Base-by-base conservation (phyloP, 2,113 vertebrate genomes). In the Pelecanoides urinatrix region DNA sequence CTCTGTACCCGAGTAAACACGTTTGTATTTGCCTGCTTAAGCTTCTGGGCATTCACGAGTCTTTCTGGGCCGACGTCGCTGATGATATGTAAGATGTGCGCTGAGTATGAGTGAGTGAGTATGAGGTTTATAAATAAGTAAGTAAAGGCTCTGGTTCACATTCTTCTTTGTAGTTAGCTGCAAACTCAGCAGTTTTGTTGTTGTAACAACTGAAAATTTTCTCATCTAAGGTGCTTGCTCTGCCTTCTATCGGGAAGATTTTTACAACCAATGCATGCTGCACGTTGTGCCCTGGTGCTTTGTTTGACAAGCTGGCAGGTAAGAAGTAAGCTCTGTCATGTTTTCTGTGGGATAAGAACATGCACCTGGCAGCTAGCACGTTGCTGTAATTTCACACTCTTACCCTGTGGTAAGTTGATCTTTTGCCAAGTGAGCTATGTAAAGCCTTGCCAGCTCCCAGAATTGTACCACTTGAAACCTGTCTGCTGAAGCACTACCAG, bases 381-480 rank as follows among this genome's bases (percentile, higher is more conserved):
- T 7, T 92, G 53, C 79, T 94, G 94, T 95, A 87, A 94, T 97
- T 94, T 94, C 91, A 92, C 81, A 89, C 84, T 75, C 56, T 36
- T 89, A 72, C 65, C 61, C 80, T 92, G 89, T 2, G 9, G 71
- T 95, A 77, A 88, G 45, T 27, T 95, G 68, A 68, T 94, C 89
- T 92, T 96, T 92, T 96, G 91, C 96, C 91, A 96, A 96, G 47
- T 56, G 84, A 92, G 83, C 80, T 74, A 29, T 67, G 75, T 81
- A 96, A 94, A 91, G 52, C 76, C 83, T 71, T 89, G 93, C 89
- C 94, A 92, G 42, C 68, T 95, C 36, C 78, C 47, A 34, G 74
- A 90, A 72, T 2, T 78, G 26, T 44, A 52, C 81, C 68, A 27
- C 91, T 81, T 63, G 76, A 94, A 94, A 80, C 55, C 30, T 20